Evolutionary conservation across 2,888 invertebrate species (phyloP), one percentile per base, ranked within the genome.

Genomic region (Caenorhabditis doughertyi): DNA sequence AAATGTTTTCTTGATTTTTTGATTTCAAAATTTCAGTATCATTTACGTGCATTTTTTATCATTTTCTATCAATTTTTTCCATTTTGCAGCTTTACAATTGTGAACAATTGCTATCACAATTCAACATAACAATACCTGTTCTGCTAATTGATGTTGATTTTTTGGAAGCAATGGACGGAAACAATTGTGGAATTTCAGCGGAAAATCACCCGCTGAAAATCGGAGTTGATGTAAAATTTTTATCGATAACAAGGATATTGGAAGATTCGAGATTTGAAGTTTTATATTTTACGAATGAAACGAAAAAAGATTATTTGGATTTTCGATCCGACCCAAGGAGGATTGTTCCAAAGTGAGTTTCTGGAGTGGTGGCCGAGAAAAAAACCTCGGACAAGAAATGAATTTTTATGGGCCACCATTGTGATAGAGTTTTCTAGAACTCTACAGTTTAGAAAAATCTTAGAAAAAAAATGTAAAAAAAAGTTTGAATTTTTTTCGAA

Each of bases 331-430:
- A 67, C 9, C 77, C 77, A 0, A 32, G 62, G 25, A 49, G 51
- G 21, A 77, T 70, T 8, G 62, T 70, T 23, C 77, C 70, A 27
- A 77, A 77, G 77, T 77, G 53, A 25, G 2, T 23, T 25, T 8
- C 16, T n/a, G n/a, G n/a, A n/a, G n/a, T n/a, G n/a, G n/a, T n/a
- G n/a, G n/a, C n/a, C n/a, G n/a, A n/a, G n/a, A n/a, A n/a, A n/a
- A n/a, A n/a, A n/a, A n/a, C n/a, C n/a, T n/a, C n/a, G n/a, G n/a
- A n/a, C n/a, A n/a, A n/a, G n/a, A n/a, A n/a, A n/a, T n/a, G n/a
- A n/a, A n/a, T n/a, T n/a, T n/a, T n/a, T n/a, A n/a, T n/a, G n/a
- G n/a, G n/a, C n/a, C n/a, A n/a, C n/a, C n/a, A n/a, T n/a, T n/a
- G n/a, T n/a, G n/a, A n/a, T n/a, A n/a, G n/a, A n/a, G n/a, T n/a